Evolutionary conservation across 2,113 vertebrate genomes (phyloP), one percentile per base, ranked within the genome.

Genomic region (Apus apus): DNA sequence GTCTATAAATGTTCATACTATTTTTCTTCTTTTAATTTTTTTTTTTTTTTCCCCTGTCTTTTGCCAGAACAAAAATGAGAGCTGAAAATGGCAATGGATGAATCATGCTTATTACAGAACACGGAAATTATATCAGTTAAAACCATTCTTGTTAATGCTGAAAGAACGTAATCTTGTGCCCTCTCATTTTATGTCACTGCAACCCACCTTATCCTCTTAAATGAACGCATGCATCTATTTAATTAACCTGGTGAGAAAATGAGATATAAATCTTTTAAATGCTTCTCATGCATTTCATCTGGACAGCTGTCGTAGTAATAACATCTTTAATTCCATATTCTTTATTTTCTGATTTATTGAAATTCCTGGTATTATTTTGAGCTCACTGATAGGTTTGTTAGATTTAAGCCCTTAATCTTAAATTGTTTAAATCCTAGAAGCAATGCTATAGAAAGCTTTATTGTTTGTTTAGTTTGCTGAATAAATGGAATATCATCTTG

Each of bases 311-410:
- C 87, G 4, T 94, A 84, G 92, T 83, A 95, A 94, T 93, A 93
- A 74, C 53, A 86, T 89, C 56, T 95, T 96, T 96, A 97, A 96
- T 96, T 54, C 81, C 32, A 13, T 95, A 94, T 95, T 95, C 80
- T 94, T 83, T 91, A 93, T 95, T 92, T 97, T 96, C 88, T 95
- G 48, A 62, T 93, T 85, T 96, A 93, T 96, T 96, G 94, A 96
- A 97, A 96, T 97, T 96, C 82, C 88, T 95, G 92, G 40, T 92
- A 80, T 97, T 95, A 90, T 96, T 97, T 88, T 95, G 73, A 95
- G 68, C 43, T 60, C 29, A 8, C 74, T 85, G 92, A 79, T 95
- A 65, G 61, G 48, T 90, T 97, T 97, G 89, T 84, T 92, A 95
- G 61, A 64, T 85, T 96, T 97, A 96, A 96, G 80, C 58, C 50